A percentile compares a stretch with the other conserved stretches of the same genome.
Conservation (phyloP, 2,797 vertebrate species). For the Myripristis murdjan region DNA sequence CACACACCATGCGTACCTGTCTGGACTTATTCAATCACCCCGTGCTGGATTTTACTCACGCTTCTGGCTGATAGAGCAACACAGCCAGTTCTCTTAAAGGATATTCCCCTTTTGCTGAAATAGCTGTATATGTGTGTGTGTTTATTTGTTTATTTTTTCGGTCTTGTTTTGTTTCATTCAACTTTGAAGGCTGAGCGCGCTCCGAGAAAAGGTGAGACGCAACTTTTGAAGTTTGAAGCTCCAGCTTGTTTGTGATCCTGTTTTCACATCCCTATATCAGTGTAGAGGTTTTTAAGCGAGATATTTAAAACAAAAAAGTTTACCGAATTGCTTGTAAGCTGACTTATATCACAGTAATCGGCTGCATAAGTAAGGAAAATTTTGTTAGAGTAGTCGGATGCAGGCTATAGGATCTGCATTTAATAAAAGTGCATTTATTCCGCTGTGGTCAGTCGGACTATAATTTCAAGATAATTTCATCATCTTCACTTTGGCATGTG, state of each 20-base stretch:
- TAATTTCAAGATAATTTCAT: not conserved
- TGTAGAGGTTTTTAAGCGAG: not conserved
- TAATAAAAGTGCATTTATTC: not conserved
- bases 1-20: constrained; percentile 79
- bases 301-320: no score
- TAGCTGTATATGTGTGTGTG: constrained; percentile 1
- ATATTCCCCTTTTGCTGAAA: constrained; percentile 54
- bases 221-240: not conserved
- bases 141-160: not conserved
- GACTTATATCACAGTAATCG: not conserved
- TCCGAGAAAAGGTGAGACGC: constrained; percentile 70
- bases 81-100: constrained; percentile 45
- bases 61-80: constrained; percentile 66
- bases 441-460: not conserved
- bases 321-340: no score
- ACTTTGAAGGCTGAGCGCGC: constrained; percentile 27
- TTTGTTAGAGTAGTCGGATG: no score
- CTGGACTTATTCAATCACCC: constrained; percentile 67
- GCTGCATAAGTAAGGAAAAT: no score
- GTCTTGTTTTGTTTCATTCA: constrained; percentile 23
- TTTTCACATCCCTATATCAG: not conserved
- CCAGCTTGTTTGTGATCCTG: no score
- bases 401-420: no score
- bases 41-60: constrained; percentile 80
- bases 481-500: not conserved